Evolutionary conservation across 1,140 invertebrate species (phyloP).

Genomic region (Lasioglossum baleicum): DNA sequence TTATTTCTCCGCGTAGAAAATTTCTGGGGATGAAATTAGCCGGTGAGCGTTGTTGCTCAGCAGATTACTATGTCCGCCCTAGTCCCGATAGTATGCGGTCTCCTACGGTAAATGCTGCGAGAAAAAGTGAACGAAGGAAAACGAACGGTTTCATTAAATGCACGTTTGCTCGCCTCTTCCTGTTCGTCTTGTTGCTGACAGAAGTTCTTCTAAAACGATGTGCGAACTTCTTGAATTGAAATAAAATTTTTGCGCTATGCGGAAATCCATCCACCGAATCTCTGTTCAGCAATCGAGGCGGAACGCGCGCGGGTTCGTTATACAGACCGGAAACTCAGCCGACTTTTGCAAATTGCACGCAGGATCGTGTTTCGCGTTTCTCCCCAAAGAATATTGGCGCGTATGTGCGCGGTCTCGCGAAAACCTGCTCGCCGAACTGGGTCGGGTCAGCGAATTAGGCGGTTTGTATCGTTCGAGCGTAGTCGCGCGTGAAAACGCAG

Average conservation of each 20-base stretch:
- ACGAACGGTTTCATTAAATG: background rate
- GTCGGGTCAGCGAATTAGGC: background rate
- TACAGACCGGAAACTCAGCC: background rate
- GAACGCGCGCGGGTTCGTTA: background rate
- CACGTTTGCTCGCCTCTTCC: background rate
- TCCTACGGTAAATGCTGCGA: background rate
- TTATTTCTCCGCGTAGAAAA: constrained; percentile 4
- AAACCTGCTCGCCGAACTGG: constrained; percentile 2
- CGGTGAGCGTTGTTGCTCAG: too few species aligned
- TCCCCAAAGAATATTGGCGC: constrained; percentile 1
- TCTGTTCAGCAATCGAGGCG: too few species aligned
- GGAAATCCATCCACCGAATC: too few species aligned
- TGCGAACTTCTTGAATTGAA: too few species aligned
- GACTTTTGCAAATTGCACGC: constrained; percentile 9
- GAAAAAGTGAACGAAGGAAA: background rate
- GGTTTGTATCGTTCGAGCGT: constrained; percentile 2
- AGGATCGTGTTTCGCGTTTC: background rate
- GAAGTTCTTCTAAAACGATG: too few species aligned
- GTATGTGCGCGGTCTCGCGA: background rate
- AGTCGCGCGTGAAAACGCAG: constrained; percentile 18
- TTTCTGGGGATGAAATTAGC: background rate
- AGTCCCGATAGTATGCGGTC: background rate
- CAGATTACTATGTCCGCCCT: background rate
- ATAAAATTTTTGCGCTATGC: too few species aligned
- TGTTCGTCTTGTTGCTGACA: too few species aligned